phyloP scores from a whole-genome alignment of 2,888 invertebrate species.

The Patella caerulea region DNA sequence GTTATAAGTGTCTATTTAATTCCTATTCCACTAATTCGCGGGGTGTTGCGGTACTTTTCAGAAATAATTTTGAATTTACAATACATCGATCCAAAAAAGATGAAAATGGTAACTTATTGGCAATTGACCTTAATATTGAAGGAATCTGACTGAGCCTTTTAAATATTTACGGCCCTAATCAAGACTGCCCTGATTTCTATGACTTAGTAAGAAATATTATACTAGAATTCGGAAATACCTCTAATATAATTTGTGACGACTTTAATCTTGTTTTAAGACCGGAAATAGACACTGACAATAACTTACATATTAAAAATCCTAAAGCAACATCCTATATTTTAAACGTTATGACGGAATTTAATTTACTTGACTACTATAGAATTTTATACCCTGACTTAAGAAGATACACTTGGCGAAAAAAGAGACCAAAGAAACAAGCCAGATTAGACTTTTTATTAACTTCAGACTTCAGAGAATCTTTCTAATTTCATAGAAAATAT shows the following conservation, averaged over 20 bases:
- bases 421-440: background rate
- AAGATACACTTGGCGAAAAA: no score
- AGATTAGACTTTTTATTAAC: slow-evolving; percentile 7
- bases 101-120: background rate
- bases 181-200: background rate
- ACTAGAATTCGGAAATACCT: background rate
- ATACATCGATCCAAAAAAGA: background rate
- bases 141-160: background rate
- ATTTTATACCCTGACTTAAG: no score
- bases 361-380: no score
- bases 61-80: background rate
- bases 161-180: background rate
- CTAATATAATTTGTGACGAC: no score
- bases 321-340: no score
- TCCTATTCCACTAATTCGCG: background rate
- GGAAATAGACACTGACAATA: no score
- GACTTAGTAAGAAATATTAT: background rate
- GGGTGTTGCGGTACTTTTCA: background rate
- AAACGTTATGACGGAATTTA: no score
- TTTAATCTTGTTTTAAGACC: no score
- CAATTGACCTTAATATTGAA: background rate
- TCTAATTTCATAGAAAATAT: background rate
- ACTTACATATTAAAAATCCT: no score
- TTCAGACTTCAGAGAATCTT: slow-evolving; percentile 17
- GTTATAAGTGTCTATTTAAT: background rate